Evolutionary conservation across 2,113 vertebrate species (phyloP).

Genomic region (Ptilonorhynchus violaceus): DNA sequence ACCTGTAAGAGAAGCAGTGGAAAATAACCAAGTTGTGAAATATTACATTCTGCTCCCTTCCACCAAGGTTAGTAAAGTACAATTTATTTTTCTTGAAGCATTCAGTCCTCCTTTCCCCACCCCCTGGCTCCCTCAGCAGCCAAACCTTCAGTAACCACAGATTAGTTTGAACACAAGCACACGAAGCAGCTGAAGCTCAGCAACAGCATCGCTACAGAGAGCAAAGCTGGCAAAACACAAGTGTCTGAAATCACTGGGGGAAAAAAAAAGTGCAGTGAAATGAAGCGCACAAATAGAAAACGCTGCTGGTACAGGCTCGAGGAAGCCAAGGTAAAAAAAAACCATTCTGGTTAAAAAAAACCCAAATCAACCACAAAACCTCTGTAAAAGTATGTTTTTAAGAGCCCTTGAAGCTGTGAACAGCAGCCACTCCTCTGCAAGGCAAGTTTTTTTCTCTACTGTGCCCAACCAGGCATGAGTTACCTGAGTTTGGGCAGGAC

Average conservation of each 20-base stretch:
- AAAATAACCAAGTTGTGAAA: neutral
- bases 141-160: neutral
- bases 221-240: neutral
- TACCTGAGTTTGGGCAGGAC: neutral
- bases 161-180: neutral
- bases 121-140: neutral
- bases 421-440: neutral
- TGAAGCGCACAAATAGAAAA: neutral
- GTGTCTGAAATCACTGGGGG: neutral
- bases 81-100: neutral
- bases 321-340: neutral
- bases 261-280: neutral
- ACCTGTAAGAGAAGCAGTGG: neutral
- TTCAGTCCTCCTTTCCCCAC: neutral
- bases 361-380: neutral
- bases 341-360: neutral
- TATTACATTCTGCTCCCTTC: neutral
- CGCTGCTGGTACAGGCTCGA: neutral
- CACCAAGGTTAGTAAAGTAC: accelerated
- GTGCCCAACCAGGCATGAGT: neutral
- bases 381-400: neutral
- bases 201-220: neutral
- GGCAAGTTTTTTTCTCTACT: neutral
- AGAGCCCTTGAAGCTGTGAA: neutral
- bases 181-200: neutral